phyloP scores from a whole-genome alignment of 2,888 invertebrate species.

The Phasia obesa region DNA sequence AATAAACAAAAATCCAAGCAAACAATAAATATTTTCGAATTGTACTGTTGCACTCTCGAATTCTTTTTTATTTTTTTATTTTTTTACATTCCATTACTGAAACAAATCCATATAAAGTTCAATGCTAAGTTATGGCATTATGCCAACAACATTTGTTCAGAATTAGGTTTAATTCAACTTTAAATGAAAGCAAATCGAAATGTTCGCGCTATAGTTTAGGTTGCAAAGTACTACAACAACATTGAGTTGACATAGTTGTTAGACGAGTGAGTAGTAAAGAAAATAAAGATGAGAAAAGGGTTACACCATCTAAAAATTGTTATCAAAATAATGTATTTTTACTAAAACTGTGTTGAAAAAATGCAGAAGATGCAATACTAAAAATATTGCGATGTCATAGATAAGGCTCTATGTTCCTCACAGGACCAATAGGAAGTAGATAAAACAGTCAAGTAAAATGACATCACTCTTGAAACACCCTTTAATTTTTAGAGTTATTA shows the following conservation, averaged over 20 bases:
- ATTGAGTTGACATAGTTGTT: too few species aligned
- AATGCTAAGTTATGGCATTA: slow-evolving; percentile 50
- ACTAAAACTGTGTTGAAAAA: too few species aligned
- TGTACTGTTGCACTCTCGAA: slow-evolving; percentile 46
- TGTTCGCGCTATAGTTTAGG: not conserved
- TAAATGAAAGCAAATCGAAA: not conserved
- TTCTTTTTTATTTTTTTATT: not conserved
- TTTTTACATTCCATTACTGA: slow-evolving; percentile 17
- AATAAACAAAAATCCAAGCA: slow-evolving; percentile 10
- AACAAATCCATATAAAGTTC: slow-evolving; percentile 42
- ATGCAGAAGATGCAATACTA: too few species aligned
- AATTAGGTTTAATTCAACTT: not conserved
- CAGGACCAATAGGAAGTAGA: too few species aligned
- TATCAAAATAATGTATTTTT: too few species aligned
- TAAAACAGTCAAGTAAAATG: too few species aligned
- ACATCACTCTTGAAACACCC: too few species aligned
- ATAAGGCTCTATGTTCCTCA: too few species aligned
- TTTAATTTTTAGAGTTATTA: too few species aligned
- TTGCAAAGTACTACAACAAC: not conserved
- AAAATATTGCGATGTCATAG: too few species aligned
- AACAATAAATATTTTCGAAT: slow-evolving; percentile 40
- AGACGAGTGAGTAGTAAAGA: not conserved
- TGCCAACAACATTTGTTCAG: slow-evolving; percentile 33
- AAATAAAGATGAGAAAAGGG: not conserved
- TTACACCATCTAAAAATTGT: not conserved